Conservation (phyloP, 1,140 invertebrate genomes). For the Leptopilina boulardi region DNA sequence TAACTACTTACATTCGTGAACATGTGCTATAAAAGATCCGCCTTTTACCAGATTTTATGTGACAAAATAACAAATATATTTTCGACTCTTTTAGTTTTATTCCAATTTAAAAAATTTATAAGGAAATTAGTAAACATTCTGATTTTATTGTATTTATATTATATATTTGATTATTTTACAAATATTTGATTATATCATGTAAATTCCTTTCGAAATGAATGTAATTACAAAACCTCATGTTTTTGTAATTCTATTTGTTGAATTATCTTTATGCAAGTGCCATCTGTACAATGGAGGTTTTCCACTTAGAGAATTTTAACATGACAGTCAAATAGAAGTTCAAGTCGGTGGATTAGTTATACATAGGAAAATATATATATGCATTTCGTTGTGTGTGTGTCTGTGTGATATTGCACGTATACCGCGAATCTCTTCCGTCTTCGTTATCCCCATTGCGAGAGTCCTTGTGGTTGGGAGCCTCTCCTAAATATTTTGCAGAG, state of each 20-base stretch:
- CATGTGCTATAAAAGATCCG: neutral
- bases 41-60: neutral
- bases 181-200: too few species aligned
- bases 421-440: constrained; percentile 60
- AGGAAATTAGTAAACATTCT: too few species aligned
- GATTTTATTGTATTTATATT: too few species aligned
- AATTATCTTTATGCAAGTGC: neutral
- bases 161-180: too few species aligned
- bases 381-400: constrained; percentile 1
- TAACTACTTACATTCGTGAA: constrained; percentile 13
- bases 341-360: neutral
- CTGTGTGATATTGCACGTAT: constrained; percentile 36
- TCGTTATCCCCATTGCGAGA: constrained; percentile 61
- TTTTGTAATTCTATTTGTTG: constrained; percentile 1
- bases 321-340: neutral
- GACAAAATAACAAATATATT: neutral
- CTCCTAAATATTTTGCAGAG: constrained; percentile 61
- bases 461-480: constrained; percentile 46
- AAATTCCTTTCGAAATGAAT: too few species aligned
- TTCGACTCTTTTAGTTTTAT: too few species aligned
- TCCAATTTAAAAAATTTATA: too few species aligned
- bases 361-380: neutral
- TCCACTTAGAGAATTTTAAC: constrained; percentile 33
- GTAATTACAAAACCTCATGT: neutral
- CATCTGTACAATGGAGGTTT: constrained; percentile 36